phyloP scores from a whole-genome alignment of 2,888 invertebrate genomes.

The Apoda limacodes region DNA sequence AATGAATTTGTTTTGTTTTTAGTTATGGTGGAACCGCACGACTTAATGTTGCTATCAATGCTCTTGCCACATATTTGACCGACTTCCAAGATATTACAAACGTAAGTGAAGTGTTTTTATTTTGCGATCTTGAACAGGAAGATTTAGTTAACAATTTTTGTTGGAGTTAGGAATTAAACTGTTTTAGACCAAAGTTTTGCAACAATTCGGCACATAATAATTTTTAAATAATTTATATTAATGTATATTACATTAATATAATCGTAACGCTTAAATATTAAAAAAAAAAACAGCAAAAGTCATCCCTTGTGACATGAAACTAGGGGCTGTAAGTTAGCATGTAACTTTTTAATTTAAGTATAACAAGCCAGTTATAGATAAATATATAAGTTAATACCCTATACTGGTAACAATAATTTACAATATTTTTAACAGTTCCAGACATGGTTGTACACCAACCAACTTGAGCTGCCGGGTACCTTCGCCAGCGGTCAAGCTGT shows the following conservation, averaged over 20 bases:
- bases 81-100: constrained; percentile 31
- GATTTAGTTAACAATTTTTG: background rate
- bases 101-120: constrained; percentile 24
- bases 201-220: too few species aligned
- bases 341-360: too few species aligned
- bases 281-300: too few species aligned
- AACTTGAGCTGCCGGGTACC: constrained; percentile 29
- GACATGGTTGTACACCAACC: constrained; percentile 39
- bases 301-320: too few species aligned
- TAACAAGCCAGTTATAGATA: too few species aligned
- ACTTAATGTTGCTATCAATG: constrained; percentile 33
- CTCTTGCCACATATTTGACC: constrained; percentile 35
- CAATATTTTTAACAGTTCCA: constrained; percentile 39
- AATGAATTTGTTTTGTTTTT: constrained; percentile 15
- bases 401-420: background rate
- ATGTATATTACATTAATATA: too few species aligned
- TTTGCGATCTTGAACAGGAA: too few species aligned
- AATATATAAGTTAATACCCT: background rate
- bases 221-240: too few species aligned
- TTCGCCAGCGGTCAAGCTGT: constrained; percentile 31
- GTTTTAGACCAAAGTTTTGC: too few species aligned
- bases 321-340: too few species aligned
- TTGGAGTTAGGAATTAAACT: too few species aligned
- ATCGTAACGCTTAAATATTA: too few species aligned
- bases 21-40: constrained; percentile 51